Conservation (phyloP, 35 echinoderm and acorn worm genomes). For the Ophioderma brevispina region DNA sequence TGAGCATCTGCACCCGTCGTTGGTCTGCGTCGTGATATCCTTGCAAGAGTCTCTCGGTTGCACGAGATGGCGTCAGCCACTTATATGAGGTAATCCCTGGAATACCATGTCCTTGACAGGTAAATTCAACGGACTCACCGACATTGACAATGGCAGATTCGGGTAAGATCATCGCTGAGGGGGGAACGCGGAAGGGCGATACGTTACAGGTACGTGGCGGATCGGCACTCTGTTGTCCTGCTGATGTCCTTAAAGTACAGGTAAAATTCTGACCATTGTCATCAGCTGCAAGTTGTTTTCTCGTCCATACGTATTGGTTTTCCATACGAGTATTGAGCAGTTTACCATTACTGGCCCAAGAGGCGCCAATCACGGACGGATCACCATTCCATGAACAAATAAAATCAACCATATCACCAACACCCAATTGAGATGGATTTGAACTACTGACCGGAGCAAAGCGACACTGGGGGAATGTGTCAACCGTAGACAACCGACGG, state of each 20-base stretch:
- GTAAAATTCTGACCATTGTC: conserved; percentile 20
- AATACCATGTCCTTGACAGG: neutral
- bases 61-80: neutral
- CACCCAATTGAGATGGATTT: neutral
- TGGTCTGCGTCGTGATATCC: neutral
- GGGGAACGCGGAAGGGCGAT: neutral
- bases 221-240: neutral
- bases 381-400: conserved; percentile 12
- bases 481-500: neutral
- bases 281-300: neutral
- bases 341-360: neutral
- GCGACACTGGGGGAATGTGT: neutral
- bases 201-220: conserved; percentile 6
- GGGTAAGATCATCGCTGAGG: neutral
- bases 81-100: neutral
- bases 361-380: neutral
- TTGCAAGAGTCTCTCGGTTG: neutral
- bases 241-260: neutral
- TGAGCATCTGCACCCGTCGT: neutral
- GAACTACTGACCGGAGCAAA: neutral
- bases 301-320: conserved; percentile 2
- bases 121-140: conserved; percentile 5
- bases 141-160: neutral
- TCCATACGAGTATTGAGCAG: neutral
- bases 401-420: conserved; percentile 16